Evolutionary conservation across 2,797 vertebrate genomes (phyloP).

Genomic region (Schizopygopsis malacanthus): DNA sequence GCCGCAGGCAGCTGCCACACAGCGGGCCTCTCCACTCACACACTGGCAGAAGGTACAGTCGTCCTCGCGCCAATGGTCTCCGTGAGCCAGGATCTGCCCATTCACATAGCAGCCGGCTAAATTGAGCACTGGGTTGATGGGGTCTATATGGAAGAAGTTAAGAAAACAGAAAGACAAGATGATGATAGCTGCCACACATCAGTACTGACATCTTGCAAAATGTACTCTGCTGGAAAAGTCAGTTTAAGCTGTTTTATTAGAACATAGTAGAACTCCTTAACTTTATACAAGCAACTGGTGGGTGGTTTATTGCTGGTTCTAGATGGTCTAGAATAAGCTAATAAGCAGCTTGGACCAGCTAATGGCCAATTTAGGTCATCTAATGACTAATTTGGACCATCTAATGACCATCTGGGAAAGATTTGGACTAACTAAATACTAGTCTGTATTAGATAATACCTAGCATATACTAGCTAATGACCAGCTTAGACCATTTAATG

Average conservation of each 20-base stretch:
- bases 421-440: not conserved
- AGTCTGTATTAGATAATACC: constrained; percentile 6
- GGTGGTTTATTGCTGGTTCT: not conserved
- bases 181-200: not conserved
- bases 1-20: constrained; percentile 86
- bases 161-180: not conserved
- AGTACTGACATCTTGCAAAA: constrained; percentile 5
- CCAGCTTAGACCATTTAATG: not conserved
- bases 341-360: not conserved
- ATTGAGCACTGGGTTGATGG: constrained; percentile 82
- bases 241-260: not conserved
- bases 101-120: constrained; percentile 89
- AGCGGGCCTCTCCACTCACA: constrained; percentile 85
- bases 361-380: not conserved
- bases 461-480: not conserved
- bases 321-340: not conserved
- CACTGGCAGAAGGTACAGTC: constrained; percentile 93
- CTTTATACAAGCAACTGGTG: not conserved
- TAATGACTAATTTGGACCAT: not conserved
- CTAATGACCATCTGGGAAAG: not conserved
- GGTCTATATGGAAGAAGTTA: constrained; percentile 72
- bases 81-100: constrained; percentile 87
- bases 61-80: constrained; percentile 90
- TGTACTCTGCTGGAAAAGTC: not conserved
- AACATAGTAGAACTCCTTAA: not conserved